Evolutionary conservation across 2,113 vertebrate species (phyloP).

Genomic region (Xenotilapia flavipinnis): DNA sequence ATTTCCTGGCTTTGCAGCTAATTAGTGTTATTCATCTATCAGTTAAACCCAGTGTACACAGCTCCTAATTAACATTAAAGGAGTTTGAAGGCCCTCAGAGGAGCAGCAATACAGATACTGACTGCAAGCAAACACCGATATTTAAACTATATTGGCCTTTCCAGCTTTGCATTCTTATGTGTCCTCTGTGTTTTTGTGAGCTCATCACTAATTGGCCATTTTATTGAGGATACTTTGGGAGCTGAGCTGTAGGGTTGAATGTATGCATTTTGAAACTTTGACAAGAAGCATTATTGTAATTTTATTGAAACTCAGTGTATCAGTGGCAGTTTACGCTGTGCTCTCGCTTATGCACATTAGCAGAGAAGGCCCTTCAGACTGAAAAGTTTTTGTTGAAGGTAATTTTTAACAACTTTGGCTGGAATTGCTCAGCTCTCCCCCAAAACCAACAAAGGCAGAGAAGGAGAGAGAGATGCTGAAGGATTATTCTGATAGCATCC

Average conservation of each 20-base stretch:
- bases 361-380: background rate
- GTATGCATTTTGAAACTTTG: background rate
- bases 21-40: slow-evolving; percentile 60
- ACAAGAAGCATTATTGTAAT: background rate
- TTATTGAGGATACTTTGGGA: background rate
- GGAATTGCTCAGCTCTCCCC: background rate
- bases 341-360: background rate
- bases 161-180: background rate
- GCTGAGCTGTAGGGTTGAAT: background rate
- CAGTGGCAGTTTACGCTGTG: background rate
- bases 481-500: background rate
- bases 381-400: background rate
- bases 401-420: background rate
- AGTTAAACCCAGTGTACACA: slow-evolving; percentile 47
- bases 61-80: slow-evolving; percentile 55
- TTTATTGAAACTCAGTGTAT: background rate
- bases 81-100: slow-evolving; percentile 2
- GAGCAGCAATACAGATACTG: background rate
- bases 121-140: background rate
- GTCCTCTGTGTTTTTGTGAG: background rate
- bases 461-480: background rate
- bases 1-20: slow-evolving; percentile 45
- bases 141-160: background rate
- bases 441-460: background rate
- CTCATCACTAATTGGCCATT: background rate